Evolutionary conservation across 2,113 vertebrate genomes (phyloP), one percentile per base, ranked within the genome.

Genomic region (Arizona elegans): DNA sequence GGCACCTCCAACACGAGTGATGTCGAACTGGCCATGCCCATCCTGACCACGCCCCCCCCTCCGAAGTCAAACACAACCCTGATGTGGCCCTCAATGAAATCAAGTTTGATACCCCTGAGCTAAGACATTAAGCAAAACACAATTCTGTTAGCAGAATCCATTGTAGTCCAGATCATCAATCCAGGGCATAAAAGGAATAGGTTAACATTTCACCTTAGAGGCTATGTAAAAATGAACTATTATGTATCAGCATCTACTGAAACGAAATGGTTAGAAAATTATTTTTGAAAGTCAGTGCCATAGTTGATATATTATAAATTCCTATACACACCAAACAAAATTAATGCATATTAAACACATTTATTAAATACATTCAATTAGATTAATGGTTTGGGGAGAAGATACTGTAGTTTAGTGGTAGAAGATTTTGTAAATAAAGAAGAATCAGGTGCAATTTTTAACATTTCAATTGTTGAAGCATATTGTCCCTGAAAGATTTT

Each of bases 271-370:
- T 75, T 91, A 88, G 26, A 85, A 91, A 91, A 87, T 93, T 1
- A 56, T 85, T 38, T 54, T 90, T 94, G 93, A 43, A 94, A 93
- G 33, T 93, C 58, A 62, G 93, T 15, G 23, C 91, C 81, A 65
- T 56, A 24, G 8, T 93, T 93, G 88, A 33, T 89, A 52, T 21
- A n/a, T 23, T 91, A 75, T 75, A 89, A 43, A 50, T 75, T 43
- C 91, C n/a, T 33, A 33, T 5, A 75, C 33, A 75, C n/a, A 75
- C 5, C n/a, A 33, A 75, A 17, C 6, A 2, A 33, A 75, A 33
- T 75, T 75, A 70, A 70, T 70, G 65, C 33, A 70, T 33, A 33
- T 33, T 70, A 75, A 75, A 75, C 65, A 33, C 12, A 70, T 33
- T n/a, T 5, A 70, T 70, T 70, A 62, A 62, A 24, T 62, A 86